These are phyloP conservation scores for Panonychus citri DNA, from an alignment of 1,140 invertebrate genomes.

Conservation along the genomic window DNA sequence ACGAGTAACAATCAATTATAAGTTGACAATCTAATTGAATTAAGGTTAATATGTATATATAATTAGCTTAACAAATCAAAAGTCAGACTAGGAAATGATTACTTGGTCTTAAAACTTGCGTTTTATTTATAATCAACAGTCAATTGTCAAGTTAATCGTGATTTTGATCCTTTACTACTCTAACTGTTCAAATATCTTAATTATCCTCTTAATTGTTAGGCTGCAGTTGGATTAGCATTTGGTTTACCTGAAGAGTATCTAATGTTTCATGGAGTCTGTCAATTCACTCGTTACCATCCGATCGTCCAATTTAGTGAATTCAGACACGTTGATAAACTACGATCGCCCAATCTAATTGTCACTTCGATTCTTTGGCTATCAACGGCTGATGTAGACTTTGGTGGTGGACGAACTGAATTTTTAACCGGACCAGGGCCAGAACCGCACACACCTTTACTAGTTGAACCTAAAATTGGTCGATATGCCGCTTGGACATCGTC, in stretches of 20 bases:
- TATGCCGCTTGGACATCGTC: background rate
- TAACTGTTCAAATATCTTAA: too few species aligned
- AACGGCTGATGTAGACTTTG: background rate
- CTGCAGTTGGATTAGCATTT: background rate
- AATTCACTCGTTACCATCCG: background rate
- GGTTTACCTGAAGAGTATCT: background rate
- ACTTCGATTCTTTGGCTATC: background rate
- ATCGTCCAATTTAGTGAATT: background rate
- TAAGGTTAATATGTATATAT: too few species aligned
- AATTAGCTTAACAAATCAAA: too few species aligned
- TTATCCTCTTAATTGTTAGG: background rate
- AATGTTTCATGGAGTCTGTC: background rate
- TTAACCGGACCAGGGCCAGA: background rate
- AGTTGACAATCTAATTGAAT: too few species aligned
- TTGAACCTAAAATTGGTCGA: conserved; percentile 1
- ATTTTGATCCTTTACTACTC: too few species aligned
- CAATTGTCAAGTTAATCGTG: too few species aligned
- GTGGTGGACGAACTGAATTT: background rate
- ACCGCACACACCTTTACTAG: background rate
- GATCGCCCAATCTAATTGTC: background rate
- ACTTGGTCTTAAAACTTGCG: too few species aligned
- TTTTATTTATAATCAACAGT: too few species aligned
- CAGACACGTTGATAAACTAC: background rate
- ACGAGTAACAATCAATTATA: too few species aligned
- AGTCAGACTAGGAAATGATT: too few species aligned